A percentile compares a stretch with the other conserved stretches of the same genome.
Conservation (phyloP, 2,797 vertebrate species). For the Poecilia wingei region DNA sequence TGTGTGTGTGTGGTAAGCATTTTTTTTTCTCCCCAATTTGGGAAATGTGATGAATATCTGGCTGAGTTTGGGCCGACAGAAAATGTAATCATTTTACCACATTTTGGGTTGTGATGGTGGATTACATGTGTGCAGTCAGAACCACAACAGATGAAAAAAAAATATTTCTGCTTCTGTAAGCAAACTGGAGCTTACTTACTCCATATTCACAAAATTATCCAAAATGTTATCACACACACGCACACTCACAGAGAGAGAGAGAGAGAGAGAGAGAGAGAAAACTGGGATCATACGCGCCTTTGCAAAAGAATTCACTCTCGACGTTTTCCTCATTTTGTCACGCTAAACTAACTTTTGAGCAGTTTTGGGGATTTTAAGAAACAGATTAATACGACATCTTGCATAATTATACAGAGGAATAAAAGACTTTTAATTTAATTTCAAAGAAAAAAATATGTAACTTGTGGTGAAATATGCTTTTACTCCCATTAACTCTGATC, state of each 20-base stretch:
- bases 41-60: conserved; percentile 48
- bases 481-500: background rate
- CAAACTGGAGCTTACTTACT: conserved; percentile 57
- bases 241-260: background rate
- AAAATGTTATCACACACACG: conserved; percentile 11
- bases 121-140: conserved; percentile 51
- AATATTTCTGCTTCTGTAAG: conserved; percentile 59
- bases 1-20: conserved; percentile 4
- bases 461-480: background rate
- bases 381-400: background rate
- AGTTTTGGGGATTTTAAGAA: background rate
- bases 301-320: background rate
- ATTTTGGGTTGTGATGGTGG: conserved; percentile 63
- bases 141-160: conserved; percentile 55
- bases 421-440: background rate
- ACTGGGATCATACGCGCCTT: background rate
- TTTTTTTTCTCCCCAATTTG: conserved; percentile 26
- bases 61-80: conserved; percentile 15
- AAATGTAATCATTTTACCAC: conserved; percentile 50
- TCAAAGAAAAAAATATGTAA: background rate
- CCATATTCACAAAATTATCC: conserved; percentile 19
- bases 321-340: background rate
- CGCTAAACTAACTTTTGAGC: background rate
- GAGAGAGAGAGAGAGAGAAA: background rate
- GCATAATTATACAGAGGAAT: background rate